Evolutionary conservation across 2,888 invertebrate species (phyloP).

Genomic region (Eupithecia inturbata): DNA sequence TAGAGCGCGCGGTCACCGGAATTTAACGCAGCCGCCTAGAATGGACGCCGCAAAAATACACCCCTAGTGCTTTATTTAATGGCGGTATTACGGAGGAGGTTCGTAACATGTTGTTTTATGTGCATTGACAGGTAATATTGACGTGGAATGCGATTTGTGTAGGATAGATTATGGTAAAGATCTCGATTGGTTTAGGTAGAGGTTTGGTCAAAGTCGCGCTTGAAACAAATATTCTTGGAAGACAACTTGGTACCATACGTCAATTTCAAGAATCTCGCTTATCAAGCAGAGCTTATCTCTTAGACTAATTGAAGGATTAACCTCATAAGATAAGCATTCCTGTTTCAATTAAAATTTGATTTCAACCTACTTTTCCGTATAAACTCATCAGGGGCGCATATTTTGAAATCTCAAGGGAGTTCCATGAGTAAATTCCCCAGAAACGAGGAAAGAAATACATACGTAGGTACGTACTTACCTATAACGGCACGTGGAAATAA

Average conservation of each 20-base stretch:
- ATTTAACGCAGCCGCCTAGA: conserved; percentile 31
- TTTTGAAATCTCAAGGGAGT: conserved; percentile 19
- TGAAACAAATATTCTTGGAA: background rate
- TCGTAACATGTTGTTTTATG: conserved; percentile 5
- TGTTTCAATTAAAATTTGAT: background rate
- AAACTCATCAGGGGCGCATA: conserved; percentile 14
- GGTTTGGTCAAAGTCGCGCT: background rate
- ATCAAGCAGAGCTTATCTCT: background rate
- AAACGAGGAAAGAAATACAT: conserved; percentile 34
- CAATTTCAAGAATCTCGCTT: background rate
- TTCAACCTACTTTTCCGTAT: background rate
- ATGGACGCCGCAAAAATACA: conserved; percentile 35
- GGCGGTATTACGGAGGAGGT: conserved; percentile 10
- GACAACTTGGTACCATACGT: background rate
- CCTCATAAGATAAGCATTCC: background rate
- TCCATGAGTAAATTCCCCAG: conserved; percentile 30
- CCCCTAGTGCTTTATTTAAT: conserved; percentile 24
- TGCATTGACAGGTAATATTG: background rate
- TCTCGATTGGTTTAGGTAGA: background rate
- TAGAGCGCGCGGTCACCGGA: conserved; percentile 23
- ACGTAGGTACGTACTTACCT: background rate
- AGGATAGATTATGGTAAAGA: background rate
- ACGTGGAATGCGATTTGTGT: background rate
- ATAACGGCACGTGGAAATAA: conserved; percentile 46
- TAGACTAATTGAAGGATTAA: background rate